Percentiles rank a stretch among this genome's conserved stretches.
Conservation (phyloP, 2,797 vertebrate genomes). For the Mionectes olivaceus region DNA sequence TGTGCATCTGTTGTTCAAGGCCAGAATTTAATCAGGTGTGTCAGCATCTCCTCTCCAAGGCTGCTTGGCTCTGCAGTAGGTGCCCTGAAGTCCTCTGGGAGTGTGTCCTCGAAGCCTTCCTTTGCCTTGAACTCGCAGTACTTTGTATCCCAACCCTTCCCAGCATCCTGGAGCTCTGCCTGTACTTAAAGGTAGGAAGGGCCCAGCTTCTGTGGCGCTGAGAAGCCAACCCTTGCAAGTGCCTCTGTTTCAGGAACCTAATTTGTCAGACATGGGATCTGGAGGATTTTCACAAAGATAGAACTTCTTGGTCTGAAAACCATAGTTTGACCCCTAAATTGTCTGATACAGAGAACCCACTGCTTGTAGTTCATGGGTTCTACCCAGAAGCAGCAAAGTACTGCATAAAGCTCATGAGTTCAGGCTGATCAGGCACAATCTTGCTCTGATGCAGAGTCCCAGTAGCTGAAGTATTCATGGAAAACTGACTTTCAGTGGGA, state of each 20-base stretch:
- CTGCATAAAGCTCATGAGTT: not conserved
- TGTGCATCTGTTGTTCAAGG: not conserved
- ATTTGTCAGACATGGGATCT: not conserved
- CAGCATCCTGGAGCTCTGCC: not conserved
- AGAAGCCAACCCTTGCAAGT: accelerated
- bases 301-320: not conserved
- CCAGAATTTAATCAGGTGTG: not conserved
- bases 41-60: not conserved
- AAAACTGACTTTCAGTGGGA: not conserved
- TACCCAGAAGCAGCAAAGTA: not conserved
- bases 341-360: not conserved
- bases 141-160: not conserved
- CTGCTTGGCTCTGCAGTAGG: not conserved
- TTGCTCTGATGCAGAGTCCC: not conserved
- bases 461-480: not conserved
- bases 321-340: not conserved
- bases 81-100: not conserved
- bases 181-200: not conserved
- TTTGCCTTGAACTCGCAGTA: not conserved
- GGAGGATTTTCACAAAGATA: not conserved
- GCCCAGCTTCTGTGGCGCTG: not conserved
- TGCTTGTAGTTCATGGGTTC: not conserved
- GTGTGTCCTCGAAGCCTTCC: accelerated
- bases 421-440: not conserved
- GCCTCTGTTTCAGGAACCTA: not conserved